Evolutionary conservation across 2,888 invertebrate genomes (phyloP), one percentile per base, ranked within the genome.

Genomic region (Lochmaea crataegi): DNA sequence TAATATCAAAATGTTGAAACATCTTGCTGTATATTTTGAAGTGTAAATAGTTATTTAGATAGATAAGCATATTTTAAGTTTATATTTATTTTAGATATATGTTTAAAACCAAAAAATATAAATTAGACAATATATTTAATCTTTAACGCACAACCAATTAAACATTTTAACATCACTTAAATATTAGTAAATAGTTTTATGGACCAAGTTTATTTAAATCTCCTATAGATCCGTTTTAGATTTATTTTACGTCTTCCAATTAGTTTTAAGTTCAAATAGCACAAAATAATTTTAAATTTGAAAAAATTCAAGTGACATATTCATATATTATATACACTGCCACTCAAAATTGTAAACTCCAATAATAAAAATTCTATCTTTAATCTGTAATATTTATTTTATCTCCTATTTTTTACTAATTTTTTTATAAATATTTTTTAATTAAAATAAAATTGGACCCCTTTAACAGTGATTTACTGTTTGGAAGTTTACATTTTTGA

Each of bases 401-500:
- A 32, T 32, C 32, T 32, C 32, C 6, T 32, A n/a, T n/a, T n/a
- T n/a, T n/a, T n/a, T n/a, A 22, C 22, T 22, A 22, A 22, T 22
- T 38, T 32, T 32, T 5, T 6, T 32, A 32, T 32, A 32, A 42
- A 42, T 11, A 12, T 42, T n/a, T 48, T 48, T 48, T 48, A n/a
- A 14, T 5, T 16, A 18, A 18, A 6, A 53, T 53, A 18, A 16
- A 53, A 16, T 53, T 53, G 10, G 32, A 38, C n/a, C 10, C 16
- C 6, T 51, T 18, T 18, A 1, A 53, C 53, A 38, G 32, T 38
- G 32, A 38, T 38, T 53, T 53, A 18, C n/a, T 48, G 12, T n/a
- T 14, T 65, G 16, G 38, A 32, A 69, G 42, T 70, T 70, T 42
- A 51, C 41, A 70, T 70, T 70, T 70, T 68, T 45, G 56, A 22